Conservation (phyloP, 2,888 invertebrate species). For the Elegia similella region DNA sequence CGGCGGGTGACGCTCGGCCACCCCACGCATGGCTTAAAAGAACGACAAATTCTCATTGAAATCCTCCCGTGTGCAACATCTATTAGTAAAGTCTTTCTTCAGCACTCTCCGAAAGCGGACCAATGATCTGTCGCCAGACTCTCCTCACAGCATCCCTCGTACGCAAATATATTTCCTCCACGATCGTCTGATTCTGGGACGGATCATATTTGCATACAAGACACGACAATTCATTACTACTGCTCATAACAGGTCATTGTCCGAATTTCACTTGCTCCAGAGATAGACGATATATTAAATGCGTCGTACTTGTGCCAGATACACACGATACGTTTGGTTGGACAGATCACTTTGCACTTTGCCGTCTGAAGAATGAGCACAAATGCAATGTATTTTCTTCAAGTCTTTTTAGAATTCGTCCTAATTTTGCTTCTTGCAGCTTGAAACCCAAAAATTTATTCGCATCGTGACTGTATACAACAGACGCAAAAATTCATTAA, state of each 20-base stretch:
- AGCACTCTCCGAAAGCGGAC: background rate
- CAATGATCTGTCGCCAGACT: background rate
- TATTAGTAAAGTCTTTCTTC: background rate
- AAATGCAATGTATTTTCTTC: too few relatives aligned
- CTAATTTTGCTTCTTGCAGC: too few relatives aligned
- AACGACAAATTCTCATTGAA: background rate
- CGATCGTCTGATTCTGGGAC: background rate
- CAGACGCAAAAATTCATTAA: too few relatives aligned
- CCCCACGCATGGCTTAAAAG: background rate
- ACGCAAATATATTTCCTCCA: background rate
- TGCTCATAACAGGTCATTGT: background rate
- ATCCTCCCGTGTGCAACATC: background rate
- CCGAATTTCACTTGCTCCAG: background rate
- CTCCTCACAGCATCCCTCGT: background rate
- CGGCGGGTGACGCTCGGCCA: background rate
- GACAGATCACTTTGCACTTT: background rate
- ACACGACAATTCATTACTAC: too few relatives aligned
- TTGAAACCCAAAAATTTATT: too few relatives aligned
- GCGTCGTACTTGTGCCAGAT: slow-evolving; percentile 1
- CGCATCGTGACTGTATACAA: too few relatives aligned
- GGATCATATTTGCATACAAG: background rate
- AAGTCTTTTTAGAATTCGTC: too few relatives aligned
- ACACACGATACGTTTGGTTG: background rate
- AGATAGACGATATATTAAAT: background rate
- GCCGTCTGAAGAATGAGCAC: too few relatives aligned